A percentile compares a stretch with the other conserved stretches of the same genome.
phyloP scores from a whole-genome alignment of 2,113 vertebrate genomes.

The Muntiacus muntjak region DNA sequence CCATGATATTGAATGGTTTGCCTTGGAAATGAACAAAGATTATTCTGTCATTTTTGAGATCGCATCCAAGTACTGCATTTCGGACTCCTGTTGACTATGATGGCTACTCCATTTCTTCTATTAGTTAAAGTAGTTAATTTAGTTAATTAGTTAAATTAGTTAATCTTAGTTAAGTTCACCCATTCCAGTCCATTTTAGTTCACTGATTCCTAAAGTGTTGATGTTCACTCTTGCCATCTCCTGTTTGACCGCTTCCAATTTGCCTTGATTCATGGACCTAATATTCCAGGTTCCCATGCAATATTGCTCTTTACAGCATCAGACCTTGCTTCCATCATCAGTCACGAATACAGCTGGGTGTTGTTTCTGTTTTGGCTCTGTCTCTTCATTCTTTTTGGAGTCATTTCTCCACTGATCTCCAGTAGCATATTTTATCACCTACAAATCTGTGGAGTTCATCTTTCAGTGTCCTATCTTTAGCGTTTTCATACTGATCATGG shows the following conservation, averaged over 20 bases:
- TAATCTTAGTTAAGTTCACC: neutral
- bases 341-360: rapidly evolving
- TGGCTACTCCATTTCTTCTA: neutral
- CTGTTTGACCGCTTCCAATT: neutral
- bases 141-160: neutral
- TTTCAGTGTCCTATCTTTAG: too few species aligned
- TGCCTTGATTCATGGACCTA: neutral
- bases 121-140: too few species aligned
- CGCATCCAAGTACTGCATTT: neutral
- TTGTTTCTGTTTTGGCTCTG: neutral
- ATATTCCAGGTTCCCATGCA: neutral
- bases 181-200: neutral
- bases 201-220: neutral
- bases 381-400: neutral
- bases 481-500: too few species aligned
- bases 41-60: neutral
- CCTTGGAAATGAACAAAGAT: neutral
- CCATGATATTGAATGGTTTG: neutral
- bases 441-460: neutral
- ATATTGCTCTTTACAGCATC: neutral
- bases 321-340: neutral
- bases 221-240: neutral
- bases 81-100: neutral
- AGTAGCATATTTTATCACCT: neutral
- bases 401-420: neutral